Percentiles rank a stretch among this genome's conserved stretches.
These are phyloP conservation scores for Paradisaea rubra DNA, from an alignment of 2,113 vertebrate genomes.

Conservation along the genomic window DNA sequence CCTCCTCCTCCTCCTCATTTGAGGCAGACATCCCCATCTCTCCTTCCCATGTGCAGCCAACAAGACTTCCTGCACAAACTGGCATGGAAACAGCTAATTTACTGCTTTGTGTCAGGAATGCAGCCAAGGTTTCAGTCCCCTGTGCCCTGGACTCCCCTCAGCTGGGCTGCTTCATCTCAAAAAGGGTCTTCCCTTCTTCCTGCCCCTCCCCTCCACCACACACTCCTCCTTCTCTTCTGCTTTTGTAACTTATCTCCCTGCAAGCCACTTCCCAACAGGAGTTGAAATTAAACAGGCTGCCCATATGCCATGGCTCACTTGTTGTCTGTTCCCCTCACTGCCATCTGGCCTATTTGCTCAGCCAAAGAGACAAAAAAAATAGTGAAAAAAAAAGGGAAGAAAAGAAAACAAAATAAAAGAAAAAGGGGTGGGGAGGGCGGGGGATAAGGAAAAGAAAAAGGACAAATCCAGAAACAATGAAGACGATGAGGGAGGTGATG, in stretches of 20 bases:
- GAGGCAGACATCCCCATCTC: constrained; percentile 40
- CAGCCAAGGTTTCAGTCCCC: background rate
- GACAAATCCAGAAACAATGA: constrained; percentile 75
- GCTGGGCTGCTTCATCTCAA: constrained; percentile 11
- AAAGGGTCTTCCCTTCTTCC: constrained; percentile 33
- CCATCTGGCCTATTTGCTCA: constrained; percentile 97
- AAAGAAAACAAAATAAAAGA: background rate
- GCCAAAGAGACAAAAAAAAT: constrained; percentile 55
- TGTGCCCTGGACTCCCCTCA: background rate
- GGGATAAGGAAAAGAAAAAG: background rate
- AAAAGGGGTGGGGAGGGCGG: background rate
- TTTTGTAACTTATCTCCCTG: constrained; percentile 75
- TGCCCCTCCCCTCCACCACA: constrained; percentile 11
- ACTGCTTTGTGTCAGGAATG: constrained; percentile 1
- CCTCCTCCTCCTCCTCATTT: background rate
- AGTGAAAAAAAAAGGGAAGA: background rate
- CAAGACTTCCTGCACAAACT: constrained; percentile 39
- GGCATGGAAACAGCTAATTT: constrained; percentile 24
- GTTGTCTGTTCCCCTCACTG: constrained; percentile 86
- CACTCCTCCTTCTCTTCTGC: constrained; percentile 57
- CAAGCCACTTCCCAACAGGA: constrained; percentile 88
- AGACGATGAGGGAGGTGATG: constrained; percentile 65
- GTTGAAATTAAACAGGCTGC: constrained; percentile 96
- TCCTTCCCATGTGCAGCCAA: background rate
- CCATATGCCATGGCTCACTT: constrained; percentile 97